These are phyloP conservation scores for Leptopterna dolabrata DNA, from an alignment of 2,888 invertebrate species.

Conservation along the genomic window DNA sequence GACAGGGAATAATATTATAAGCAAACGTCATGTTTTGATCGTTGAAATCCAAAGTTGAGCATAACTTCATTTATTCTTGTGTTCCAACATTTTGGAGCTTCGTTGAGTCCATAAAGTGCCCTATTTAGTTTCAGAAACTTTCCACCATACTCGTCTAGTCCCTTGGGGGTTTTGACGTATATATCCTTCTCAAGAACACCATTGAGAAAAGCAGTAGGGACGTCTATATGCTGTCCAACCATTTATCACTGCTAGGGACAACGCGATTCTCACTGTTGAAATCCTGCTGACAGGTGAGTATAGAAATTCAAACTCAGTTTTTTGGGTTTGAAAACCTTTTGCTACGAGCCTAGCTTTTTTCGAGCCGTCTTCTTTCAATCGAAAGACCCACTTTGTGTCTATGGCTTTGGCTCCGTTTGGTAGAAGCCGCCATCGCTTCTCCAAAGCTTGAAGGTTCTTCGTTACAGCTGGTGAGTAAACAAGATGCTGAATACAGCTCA, in stretches of 20 bases:
- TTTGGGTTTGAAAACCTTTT: background rate
- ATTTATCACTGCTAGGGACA: constrained; percentile 42
- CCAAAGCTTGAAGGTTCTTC: constrained; percentile 51
- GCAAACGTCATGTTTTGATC: constrained; percentile 16
- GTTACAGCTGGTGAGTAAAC: background rate
- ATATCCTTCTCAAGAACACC: constrained; percentile 51
- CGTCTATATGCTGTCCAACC: constrained; percentile 44
- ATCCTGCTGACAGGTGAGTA: background rate
- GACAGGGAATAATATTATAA: no score
- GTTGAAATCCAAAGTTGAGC: background rate
- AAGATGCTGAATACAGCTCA: constrained; percentile 1
- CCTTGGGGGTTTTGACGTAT: constrained; percentile 27
- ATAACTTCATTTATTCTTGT: background rate
- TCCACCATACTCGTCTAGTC: background rate
- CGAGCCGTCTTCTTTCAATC: background rate
- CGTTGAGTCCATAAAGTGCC: no score
- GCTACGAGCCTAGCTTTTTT: constrained; percentile 7
- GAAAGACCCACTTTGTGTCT: no score
- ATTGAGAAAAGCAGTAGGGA: constrained; percentile 50
- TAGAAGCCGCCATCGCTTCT: constrained; percentile 32
- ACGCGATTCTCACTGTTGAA: constrained; percentile 14
- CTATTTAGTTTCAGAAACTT: background rate
- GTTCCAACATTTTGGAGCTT: background rate
- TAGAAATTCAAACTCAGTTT: background rate
- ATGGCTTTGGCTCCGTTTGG: background rate